Percentiles rank a stretch among this genome's conserved stretches.
Evolutionary conservation across 2,888 invertebrate genomes (phyloP).

Genomic region (Plemyria rubiginata): DNA sequence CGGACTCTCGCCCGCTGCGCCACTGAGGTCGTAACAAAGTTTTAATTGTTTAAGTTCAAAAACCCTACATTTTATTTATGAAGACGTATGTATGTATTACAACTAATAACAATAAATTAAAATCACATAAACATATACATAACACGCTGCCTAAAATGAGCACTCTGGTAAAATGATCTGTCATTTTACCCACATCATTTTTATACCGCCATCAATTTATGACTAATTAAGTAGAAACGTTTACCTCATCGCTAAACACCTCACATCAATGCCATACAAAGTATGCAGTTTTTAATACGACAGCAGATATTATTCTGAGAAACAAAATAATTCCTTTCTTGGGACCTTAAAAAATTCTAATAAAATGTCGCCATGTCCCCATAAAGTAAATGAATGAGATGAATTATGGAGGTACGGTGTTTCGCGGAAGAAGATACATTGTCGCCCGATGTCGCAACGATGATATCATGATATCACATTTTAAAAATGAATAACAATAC

Average conservation of each 20-base stretch:
- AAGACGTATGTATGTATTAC: too few species aligned
- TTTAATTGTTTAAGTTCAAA: too few species aligned
- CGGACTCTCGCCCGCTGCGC: too few species aligned
- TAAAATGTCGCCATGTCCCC: slow-evolving; percentile 73
- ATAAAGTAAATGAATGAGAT: slow-evolving; percentile 66
- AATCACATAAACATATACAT: too few species aligned
- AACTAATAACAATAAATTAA: too few species aligned
- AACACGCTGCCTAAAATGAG: too few species aligned
- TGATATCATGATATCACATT: slow-evolving; percentile 11
- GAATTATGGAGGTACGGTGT: slow-evolving; percentile 32
- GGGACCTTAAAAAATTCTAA: slow-evolving; percentile 61
- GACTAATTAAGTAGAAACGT: slow-evolving; percentile 23
- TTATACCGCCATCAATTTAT: slow-evolving; percentile 24
- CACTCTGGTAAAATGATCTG: too few species aligned
- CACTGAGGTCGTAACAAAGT: too few species aligned
- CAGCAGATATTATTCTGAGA: slow-evolving; percentile 71
- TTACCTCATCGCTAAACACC: slow-evolving; percentile 40
- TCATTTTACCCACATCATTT: not conserved
- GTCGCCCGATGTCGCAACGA: slow-evolving; percentile 27
- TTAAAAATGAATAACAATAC: not conserved
- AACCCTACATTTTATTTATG: too few species aligned
- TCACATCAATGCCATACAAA: slow-evolving; percentile 50
- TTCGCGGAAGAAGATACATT: slow-evolving; percentile 36
- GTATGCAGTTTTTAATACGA: slow-evolving; percentile 65
- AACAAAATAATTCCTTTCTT: slow-evolving; percentile 68